Base-by-base conservation (phyloP, 2,797 vertebrate species). In the Pyrocephalus nanus region DNA sequence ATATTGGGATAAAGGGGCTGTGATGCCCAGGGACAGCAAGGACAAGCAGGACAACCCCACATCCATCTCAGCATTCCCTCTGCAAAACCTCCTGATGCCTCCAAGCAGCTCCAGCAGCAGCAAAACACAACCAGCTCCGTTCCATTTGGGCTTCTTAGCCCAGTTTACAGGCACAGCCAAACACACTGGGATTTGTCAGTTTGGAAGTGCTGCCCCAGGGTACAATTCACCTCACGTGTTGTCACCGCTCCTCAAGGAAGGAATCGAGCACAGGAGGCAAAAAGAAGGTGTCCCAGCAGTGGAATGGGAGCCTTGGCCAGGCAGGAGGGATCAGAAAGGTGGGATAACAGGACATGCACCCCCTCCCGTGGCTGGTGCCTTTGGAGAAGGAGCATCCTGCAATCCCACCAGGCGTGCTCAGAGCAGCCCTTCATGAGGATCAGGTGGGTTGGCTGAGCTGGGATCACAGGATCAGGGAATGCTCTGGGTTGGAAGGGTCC, bases 151-250 rank as follows among this genome's bases (percentile, higher is more conserved):
- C 1, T 38, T 19, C n/a, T 72, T 4, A 8, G 22, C 27, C 7
- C 21, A 2, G 1, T 60, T 53, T 26, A 11, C 0, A 2, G 71
- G 9, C 8, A 7, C 5, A 29, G 3, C 11, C 13, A 43, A 82
- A 66, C 5, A 29, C 2, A 0, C 2, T 0, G 19, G 1, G 15
- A 9, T 29, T 45, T 8, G 8, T 38, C 3, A 12, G 55, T 43
- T 53, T 29, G 7, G 50, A 71, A 17, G 7, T 4, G 53, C 61
- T 51, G 22, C 45, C 72, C 75, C n/a, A 5, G 20, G 38, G 23
- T 2, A 38, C 82, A 79, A 79, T 50, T 47, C 67, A 25, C 67
- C 6, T 42, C 4, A 1, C 2, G 0, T 22, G 11, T 12, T 45
- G 29, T 36, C 32, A 50, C 40, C 0, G 0, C 26, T 54, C 34